phyloP scores from a whole-genome alignment of 2,888 invertebrate genomes.

The Strigamia crassipes region DNA sequence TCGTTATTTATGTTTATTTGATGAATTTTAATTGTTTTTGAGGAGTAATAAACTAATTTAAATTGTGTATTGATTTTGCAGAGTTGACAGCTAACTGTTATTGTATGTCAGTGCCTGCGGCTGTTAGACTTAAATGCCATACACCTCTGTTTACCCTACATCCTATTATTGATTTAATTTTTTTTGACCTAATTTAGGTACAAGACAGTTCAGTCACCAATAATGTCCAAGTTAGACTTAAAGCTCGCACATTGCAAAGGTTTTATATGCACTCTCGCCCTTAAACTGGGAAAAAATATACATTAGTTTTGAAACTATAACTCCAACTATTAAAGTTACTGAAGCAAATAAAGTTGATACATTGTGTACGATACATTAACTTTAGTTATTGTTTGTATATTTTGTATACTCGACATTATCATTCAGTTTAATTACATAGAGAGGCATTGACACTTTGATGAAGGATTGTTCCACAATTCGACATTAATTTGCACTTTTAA shows the following conservation, averaged over 20 bases:
- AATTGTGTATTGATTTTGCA: not conserved
- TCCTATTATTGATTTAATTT: constrained; percentile 40
- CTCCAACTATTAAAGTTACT: not conserved
- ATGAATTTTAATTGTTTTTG: not conserved
- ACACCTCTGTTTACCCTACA: constrained; percentile 34
- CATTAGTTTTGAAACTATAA: not conserved
- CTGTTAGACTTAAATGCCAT: constrained; percentile 34
- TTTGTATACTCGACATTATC: not conserved
- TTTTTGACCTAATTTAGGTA: constrained; percentile 24
- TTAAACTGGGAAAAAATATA: not conserved
- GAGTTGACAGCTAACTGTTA: not conserved
- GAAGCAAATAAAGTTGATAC: not conserved
- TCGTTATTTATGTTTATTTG: not conserved
- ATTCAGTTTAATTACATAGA: not conserved
- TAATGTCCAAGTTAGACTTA: constrained; percentile 9
- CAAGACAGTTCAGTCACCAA: constrained; percentile 38
- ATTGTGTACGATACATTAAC: not conserved
- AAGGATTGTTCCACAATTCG: too few species aligned
- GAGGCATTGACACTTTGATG: not conserved
- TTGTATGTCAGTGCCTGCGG: not conserved
- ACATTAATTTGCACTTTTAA: too few species aligned
- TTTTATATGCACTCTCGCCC: not conserved
- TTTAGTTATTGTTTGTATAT: not conserved
- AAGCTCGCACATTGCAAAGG: not conserved
- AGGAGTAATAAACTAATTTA: not conserved